A percentile compares a stretch with the other conserved stretches of the same genome.
phyloP scores from a whole-genome alignment of 2,797 vertebrate species.

The Zalophus californianus region DNA sequence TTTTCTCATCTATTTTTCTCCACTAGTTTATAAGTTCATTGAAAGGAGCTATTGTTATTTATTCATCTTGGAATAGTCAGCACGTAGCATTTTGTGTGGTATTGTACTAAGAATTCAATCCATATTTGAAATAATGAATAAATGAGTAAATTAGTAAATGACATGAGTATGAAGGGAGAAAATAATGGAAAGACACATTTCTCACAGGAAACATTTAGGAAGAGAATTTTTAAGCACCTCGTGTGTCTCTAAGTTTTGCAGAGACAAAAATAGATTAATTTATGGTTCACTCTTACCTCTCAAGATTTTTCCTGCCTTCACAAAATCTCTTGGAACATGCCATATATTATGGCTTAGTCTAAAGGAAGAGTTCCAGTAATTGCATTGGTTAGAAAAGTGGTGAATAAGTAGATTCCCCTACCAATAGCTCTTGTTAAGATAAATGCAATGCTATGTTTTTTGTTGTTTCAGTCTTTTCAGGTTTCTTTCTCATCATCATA shows the following conservation, averaged over 20 bases:
- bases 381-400: slow-evolving; percentile 24
- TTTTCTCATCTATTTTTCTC: slow-evolving; percentile 51
- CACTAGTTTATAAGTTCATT: background rate
- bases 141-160: background rate
- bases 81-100: background rate
- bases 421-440: slow-evolving; percentile 37
- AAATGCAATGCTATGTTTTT: slow-evolving; percentile 13
- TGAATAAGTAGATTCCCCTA: background rate
- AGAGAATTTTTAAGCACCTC: background rate
- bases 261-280: slow-evolving; percentile 40
- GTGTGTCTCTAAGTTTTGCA: background rate
- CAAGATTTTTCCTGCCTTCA: background rate
- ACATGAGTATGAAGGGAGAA: background rate
- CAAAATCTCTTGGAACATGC: background rate
- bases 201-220: background rate
- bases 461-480: background rate
- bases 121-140: slow-evolving; percentile 9
- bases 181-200: slow-evolving; percentile 26
- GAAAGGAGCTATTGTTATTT: background rate
- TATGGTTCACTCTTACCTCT: background rate
- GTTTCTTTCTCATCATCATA: slow-evolving; percentile 34
- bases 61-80: background rate
- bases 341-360: background rate
- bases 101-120: slow-evolving; percentile 4
- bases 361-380: slow-evolving; percentile 34